A percentile compares a stretch with the other conserved stretches of the same genome.
Conservation (phyloP, 2,113 vertebrate species). For the Malaclemys terrapin region DNA sequence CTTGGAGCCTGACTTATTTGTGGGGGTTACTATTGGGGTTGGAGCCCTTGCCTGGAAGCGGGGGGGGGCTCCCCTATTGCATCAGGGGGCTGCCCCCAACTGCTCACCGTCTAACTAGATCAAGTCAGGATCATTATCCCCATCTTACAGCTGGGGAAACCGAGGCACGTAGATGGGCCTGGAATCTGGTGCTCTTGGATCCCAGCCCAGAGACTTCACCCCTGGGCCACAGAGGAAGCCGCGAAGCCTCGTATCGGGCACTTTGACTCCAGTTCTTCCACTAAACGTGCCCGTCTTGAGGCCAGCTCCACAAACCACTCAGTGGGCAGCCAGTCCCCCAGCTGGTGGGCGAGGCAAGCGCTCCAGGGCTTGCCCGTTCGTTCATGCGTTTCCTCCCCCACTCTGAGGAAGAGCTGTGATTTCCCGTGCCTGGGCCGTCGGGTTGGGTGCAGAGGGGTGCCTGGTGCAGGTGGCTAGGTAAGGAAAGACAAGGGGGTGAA, state of each 20-base stretch:
- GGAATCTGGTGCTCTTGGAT: too few relatives aligned
- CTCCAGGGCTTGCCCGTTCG: fast-evolving
- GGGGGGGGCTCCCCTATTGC: too few relatives aligned
- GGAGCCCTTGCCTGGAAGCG: neutral
- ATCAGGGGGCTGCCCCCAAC: too few relatives aligned
- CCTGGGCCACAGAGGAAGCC: too few relatives aligned
- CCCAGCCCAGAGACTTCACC: neutral
- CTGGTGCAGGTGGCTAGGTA: neutral
- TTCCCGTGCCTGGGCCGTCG: neutral
- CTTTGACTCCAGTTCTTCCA: neutral
- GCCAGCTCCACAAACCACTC: too few relatives aligned
- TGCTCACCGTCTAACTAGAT: neutral
- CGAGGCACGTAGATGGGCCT: neutral
- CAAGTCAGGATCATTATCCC: neutral
- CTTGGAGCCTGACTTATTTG: too few relatives aligned
- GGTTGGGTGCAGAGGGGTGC: neutral
- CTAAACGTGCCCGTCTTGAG: neutral
- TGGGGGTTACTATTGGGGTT: neutral
- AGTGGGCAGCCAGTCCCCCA: too few relatives aligned
- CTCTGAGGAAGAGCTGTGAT: too few relatives aligned
- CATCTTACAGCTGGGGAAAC: neutral
- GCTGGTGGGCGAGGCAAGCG: too few relatives aligned
- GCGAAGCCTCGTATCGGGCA: too few relatives aligned
- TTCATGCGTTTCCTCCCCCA: neutral
- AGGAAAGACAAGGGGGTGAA: neutral